These are phyloP conservation scores for Eubasilissa regina DNA, from an alignment of 1,140 invertebrate genomes.

Conservation along the genomic window DNA sequence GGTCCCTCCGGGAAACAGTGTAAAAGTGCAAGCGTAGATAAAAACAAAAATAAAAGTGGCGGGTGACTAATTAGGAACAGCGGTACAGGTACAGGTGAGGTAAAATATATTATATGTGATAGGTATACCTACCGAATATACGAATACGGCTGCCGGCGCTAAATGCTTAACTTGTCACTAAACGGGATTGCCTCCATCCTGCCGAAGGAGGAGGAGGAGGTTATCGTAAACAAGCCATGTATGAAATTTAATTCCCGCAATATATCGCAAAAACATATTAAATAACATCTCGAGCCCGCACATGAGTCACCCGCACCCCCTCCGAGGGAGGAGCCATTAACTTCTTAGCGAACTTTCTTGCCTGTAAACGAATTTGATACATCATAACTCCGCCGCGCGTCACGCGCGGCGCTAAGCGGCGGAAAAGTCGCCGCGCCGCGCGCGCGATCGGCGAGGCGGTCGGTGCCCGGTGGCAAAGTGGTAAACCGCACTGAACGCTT, in stretches of 20 bases:
- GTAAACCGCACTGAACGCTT: neutral
- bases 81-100: no score
- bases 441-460: no score
- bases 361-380: slow-evolving; percentile 59
- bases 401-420: slow-evolving; percentile 50
- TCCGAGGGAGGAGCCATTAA: slow-evolving; percentile 50
- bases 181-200: slow-evolving; percentile 9
- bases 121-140: no score
- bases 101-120: no score
- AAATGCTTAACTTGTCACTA: slow-evolving; percentile 9
- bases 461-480: slow-evolving; percentile 19
- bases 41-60: no score
- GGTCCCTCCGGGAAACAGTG: no score
- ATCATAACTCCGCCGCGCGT: slow-evolving; percentile 59
- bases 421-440: slow-evolving; percentile 48
- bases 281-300: slow-evolving; percentile 26
- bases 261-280: slow-evolving; percentile 37
- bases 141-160: neutral
- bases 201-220: neutral
- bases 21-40: no score
- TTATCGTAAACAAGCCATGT: slow-evolving; percentile 16
- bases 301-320: neutral
- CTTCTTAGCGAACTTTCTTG: slow-evolving; percentile 57
- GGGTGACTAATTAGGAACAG: no score
- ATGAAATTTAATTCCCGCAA: slow-evolving; percentile 26